Conservation (phyloP, 2,888 invertebrate genomes). For the Chaitophorus viminalis region DNA sequence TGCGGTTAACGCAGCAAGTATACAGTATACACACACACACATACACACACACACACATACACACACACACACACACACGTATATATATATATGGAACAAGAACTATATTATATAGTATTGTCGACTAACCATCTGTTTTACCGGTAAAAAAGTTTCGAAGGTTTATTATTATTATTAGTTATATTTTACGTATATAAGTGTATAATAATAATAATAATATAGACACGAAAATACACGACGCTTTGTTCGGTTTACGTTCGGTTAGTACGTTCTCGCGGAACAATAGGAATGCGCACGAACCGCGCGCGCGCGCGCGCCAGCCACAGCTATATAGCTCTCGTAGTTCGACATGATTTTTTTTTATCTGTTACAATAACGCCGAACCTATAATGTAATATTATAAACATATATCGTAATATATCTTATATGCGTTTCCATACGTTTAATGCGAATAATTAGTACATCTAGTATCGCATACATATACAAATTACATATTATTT, state of each 20-base stretch:
- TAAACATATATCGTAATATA: too few species aligned
- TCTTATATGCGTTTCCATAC: too few species aligned
- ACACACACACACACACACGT: too few species aligned
- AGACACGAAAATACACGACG: slow-evolving; percentile 26
- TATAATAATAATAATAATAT: slow-evolving; percentile 8
- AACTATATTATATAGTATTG: neutral
- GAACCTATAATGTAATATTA: too few species aligned
- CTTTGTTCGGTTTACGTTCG: slow-evolving; percentile 27
- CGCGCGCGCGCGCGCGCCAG: neutral
- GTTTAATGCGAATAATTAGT: too few species aligned
- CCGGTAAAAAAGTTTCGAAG: slow-evolving; percentile 14
- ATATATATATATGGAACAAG: neutral
- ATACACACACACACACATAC: too few species aligned
- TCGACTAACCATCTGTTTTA: slow-evolving; percentile 45
- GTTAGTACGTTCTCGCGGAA: slow-evolving; percentile 23
- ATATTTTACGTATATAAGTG: slow-evolving; percentile 4
- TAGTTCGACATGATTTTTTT: slow-evolving; percentile 29
- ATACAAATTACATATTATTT: too few species aligned
- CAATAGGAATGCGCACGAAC: slow-evolving; percentile 26
- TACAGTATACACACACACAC: too few species aligned
- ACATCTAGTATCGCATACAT: too few species aligned
- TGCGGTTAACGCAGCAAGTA: neutral
- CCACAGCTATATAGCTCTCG: neutral
- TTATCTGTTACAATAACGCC: neutral
- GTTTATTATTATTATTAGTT: slow-evolving; percentile 29